A percentile compares a stretch with the other conserved stretches of the same genome.
Evolutionary conservation across 2,888 invertebrate species (phyloP).

Genomic region (Cantharis rufa): DNA sequence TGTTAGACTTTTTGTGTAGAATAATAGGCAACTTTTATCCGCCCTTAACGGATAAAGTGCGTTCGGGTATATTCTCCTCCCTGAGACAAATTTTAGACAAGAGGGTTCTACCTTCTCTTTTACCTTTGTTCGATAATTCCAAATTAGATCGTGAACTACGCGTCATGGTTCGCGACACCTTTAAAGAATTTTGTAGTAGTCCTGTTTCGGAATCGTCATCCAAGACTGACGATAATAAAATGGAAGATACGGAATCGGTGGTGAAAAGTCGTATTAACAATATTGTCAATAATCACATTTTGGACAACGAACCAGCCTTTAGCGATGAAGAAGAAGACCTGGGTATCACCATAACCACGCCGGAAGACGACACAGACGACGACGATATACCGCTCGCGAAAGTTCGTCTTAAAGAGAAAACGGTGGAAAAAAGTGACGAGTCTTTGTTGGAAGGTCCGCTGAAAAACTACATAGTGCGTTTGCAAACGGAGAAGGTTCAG

Average conservation of each 20-base stretch:
- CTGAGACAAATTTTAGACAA: slow-evolving; percentile 87
- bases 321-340: slow-evolving; percentile 84
- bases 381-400: slow-evolving; percentile 81
- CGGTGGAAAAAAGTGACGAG: slow-evolving; percentile 48
- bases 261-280: slow-evolving; percentile 37
- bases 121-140: slow-evolving; percentile 85
- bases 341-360: slow-evolving; percentile 50
- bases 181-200: slow-evolving; percentile 83
- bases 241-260: slow-evolving; percentile 39
- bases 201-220: slow-evolving; percentile 61
- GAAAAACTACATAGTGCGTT: slow-evolving; percentile 59
- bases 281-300: slow-evolving; percentile 55
- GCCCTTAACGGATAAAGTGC: slow-evolving; percentile 76
- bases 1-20: slow-evolving; percentile 89
- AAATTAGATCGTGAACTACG: slow-evolving; percentile 84
- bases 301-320: slow-evolving; percentile 74
- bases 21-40: slow-evolving; percentile 89
- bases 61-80: slow-evolving; percentile 80
- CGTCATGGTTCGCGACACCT: slow-evolving; percentile 84
- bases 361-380: slow-evolving; percentile 70
- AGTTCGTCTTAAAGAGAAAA: slow-evolving; percentile 67
- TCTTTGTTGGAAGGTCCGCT: slow-evolving; percentile 61
- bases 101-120: slow-evolving; percentile 84
- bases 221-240: slow-evolving; percentile 45
- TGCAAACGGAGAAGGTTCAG: slow-evolving; percentile 63